Evolutionary conservation across 1,140 invertebrate species (phyloP).

Genomic region (Ceratoteleas bidentatus): DNA sequence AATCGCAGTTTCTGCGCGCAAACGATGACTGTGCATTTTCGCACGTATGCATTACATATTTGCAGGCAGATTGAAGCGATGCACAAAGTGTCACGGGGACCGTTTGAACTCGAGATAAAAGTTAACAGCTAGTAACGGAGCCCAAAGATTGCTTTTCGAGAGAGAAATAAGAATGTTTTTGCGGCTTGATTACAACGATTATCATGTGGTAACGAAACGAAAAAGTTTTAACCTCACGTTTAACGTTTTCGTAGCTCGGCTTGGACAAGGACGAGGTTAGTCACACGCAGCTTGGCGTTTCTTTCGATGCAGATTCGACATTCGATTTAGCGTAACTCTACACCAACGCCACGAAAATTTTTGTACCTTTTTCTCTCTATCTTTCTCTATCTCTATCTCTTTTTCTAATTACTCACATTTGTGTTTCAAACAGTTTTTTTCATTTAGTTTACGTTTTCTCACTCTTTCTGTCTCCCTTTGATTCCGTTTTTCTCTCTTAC

Average conservation of each 20-base stretch:
- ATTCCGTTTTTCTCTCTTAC: slow-evolving; percentile 40
- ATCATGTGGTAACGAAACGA: slow-evolving; percentile 64
- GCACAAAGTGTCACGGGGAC: slow-evolving; percentile 9
- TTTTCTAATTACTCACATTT: too few species aligned
- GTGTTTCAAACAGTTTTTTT: too few species aligned
- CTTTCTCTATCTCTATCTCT: slow-evolving; percentile 48
- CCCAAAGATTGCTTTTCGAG: slow-evolving; percentile 37
- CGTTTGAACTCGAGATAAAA: slow-evolving; percentile 23
- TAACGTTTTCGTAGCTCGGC: slow-evolving; percentile 88
- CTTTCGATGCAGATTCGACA: slow-evolving; percentile 70
- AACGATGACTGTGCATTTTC: too few species aligned
- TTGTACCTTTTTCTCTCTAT: slow-evolving; percentile 67
- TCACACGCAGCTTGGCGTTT: slow-evolving; percentile 73
- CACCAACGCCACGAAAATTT: slow-evolving; percentile 72
- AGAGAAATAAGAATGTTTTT: slow-evolving; percentile 53
- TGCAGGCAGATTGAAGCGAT: background rate
- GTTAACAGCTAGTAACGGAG: slow-evolving; percentile 9
- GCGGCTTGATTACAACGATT: slow-evolving; percentile 52
- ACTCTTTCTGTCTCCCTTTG: slow-evolving; percentile 11
- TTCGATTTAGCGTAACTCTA: slow-evolving; percentile 69
- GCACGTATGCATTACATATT: slow-evolving; percentile 5
- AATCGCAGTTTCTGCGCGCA: too few species aligned
- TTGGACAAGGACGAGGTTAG: slow-evolving; percentile 93
- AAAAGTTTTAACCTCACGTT: slow-evolving; percentile 78
- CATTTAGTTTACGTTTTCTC: too few species aligned